Evolutionary conservation across 2,797 vertebrate species (phyloP).

Genomic region (Synaphobranchus kaupii): DNA sequence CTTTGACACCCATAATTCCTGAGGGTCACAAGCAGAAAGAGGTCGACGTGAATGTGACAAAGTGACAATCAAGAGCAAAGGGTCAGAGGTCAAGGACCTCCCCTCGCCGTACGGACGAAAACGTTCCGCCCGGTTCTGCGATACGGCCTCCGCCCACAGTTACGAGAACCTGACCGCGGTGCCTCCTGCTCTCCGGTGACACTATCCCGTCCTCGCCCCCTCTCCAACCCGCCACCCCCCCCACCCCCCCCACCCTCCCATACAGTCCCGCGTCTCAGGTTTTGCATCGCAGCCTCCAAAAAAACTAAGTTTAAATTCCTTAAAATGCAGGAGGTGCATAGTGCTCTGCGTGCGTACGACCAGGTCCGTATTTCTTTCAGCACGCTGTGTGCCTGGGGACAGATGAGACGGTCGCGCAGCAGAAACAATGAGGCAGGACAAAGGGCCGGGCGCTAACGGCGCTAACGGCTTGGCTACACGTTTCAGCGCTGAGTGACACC

Average conservation of each 20-base stretch:
- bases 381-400: conserved; percentile 3
- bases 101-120: background rate
- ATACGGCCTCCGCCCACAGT: background rate
- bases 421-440: background rate
- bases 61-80: background rate
- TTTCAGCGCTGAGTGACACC: background rate
- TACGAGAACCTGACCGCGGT: background rate
- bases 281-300: background rate
- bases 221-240: too few species aligned
- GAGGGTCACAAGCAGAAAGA: background rate
- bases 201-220: background rate
- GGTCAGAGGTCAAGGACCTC: background rate
- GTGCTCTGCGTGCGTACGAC: background rate
- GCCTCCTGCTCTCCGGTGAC: background rate
- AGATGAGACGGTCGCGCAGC: background rate
- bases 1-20: background rate
- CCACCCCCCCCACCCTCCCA: background rate
- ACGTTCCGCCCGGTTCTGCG: background rate
- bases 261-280: background rate
- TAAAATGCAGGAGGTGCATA: too few species aligned
- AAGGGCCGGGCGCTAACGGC: background rate
- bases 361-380: conserved; percentile 32
- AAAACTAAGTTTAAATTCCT: background rate
- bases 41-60: background rate
- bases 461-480: background rate